Percentiles rank a stretch among this genome's conserved stretches.
phyloP scores from a whole-genome alignment of 1,140 invertebrate species.

The Caenorhabditis elegans region DNA sequence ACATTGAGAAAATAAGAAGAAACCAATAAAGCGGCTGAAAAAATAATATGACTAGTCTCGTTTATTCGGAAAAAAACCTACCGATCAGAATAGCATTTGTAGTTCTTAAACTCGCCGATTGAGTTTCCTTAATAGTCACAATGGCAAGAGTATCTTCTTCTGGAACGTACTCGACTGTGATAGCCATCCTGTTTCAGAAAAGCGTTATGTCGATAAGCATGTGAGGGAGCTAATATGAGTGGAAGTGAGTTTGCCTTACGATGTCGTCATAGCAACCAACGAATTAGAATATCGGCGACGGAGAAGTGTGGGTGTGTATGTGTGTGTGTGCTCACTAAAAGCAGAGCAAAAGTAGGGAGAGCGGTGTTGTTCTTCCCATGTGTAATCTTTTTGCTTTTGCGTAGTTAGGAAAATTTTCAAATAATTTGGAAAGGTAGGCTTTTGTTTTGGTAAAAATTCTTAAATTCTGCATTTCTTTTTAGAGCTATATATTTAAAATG shows the following conservation, averaged over 20 bases:
- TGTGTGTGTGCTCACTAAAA: too few species aligned
- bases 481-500: too few species aligned
- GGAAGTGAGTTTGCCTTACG: neutral
- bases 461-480: too few species aligned
- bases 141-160: conserved; percentile 4
- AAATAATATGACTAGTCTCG: too few species aligned
- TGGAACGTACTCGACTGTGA: neutral
- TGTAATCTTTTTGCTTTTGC: too few species aligned
- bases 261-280: neutral
- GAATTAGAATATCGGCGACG: neutral
- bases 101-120: conserved; percentile 7
- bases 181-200: neutral
- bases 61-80: neutral
- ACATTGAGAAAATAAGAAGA: conserved; percentile 2
- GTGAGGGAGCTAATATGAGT: neutral
- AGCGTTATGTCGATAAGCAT: neutral
- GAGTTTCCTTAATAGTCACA: conserved; percentile 4
- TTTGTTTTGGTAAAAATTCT: too few species aligned
- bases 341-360: neutral
- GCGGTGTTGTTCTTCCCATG: neutral
- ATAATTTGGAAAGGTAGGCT: too few species aligned
- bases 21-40: neutral
- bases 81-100: neutral
- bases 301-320: neutral
- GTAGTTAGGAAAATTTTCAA: too few species aligned